A percentile compares a stretch with the other conserved stretches of the same genome.
phyloP scores from a whole-genome alignment of 2,113 vertebrate genomes.

The Leptodactylus fuscus region DNA sequence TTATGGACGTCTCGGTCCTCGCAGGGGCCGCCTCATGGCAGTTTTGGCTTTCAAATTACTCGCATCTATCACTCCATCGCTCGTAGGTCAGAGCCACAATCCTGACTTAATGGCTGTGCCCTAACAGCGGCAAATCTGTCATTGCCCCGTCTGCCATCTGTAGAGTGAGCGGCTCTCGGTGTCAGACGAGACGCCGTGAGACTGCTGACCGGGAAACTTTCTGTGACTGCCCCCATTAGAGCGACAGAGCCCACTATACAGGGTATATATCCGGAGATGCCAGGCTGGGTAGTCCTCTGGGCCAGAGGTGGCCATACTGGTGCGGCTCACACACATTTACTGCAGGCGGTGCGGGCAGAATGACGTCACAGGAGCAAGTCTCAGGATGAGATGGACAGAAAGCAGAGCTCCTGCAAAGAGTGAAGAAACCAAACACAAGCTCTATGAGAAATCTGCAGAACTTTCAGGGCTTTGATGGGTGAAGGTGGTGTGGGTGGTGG shows the following conservation, averaged over 20 bases:
- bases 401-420: too few species aligned
- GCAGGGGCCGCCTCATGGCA: constrained; percentile 68
- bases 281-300: too few species aligned
- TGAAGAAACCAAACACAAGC: too few species aligned
- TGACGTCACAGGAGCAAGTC: too few species aligned
- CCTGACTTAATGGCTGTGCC: constrained; percentile 75
- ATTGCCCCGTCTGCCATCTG: constrained; percentile 70
- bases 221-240: not conserved
- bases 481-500: too few species aligned
- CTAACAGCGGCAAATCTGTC: constrained; percentile 73
- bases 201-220: constrained; percentile 41
- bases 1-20: constrained; percentile 69
- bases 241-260: not conserved
- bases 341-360: too few species aligned
- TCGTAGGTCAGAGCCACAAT: constrained; percentile 72
- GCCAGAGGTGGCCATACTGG: too few species aligned
- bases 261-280: too few species aligned
- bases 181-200: constrained; percentile 18
- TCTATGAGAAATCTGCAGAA: too few species aligned
- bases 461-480: too few species aligned
- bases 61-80: constrained; percentile 75
- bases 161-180: constrained; percentile 58
- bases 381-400: too few species aligned
- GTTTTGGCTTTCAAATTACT: constrained; percentile 75
- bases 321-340: too few species aligned